Evolutionary conservation across 2,888 invertebrate species (phyloP).

Genomic region (Hyles lineata): DNA sequence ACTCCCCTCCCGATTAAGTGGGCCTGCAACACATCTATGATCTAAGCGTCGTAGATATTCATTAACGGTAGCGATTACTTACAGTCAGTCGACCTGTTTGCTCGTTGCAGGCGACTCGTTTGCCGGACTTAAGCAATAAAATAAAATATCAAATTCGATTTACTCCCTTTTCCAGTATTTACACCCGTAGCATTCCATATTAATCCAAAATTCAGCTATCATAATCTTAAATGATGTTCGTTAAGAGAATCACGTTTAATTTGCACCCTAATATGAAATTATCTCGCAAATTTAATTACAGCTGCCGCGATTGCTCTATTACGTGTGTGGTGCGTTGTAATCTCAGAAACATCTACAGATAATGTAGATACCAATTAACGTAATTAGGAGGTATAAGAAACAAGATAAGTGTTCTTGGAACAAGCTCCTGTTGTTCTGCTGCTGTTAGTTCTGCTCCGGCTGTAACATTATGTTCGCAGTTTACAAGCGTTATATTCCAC

Average conservation of each 20-base stretch:
- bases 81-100: no score
- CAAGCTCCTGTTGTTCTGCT: no score
- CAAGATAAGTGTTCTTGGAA: neutral
- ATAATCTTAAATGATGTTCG: neutral
- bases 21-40: no score
- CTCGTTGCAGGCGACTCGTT: no score
- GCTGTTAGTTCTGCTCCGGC: neutral
- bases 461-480: neutral
- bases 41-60: no score
- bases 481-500: neutral
- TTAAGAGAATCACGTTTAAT: conserved; percentile 8
- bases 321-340: conserved; percentile 29
- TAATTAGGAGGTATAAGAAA: conserved; percentile 1
- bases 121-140: no score
- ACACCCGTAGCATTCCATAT: neutral
- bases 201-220: neutral
- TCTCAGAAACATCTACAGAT: conserved; percentile 14
- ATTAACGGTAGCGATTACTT: no score
- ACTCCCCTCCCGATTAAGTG: no score
- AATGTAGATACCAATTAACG: conserved; percentile 11
- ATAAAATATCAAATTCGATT: no score
- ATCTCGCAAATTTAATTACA: conserved; percentile 47
- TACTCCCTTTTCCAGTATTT: no score
- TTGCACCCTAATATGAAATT: conserved; percentile 37
- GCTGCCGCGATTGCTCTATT: conserved; percentile 33